phyloP scores from a whole-genome alignment of 2,797 vertebrate species.

The Sebastes vulpes region DNA sequence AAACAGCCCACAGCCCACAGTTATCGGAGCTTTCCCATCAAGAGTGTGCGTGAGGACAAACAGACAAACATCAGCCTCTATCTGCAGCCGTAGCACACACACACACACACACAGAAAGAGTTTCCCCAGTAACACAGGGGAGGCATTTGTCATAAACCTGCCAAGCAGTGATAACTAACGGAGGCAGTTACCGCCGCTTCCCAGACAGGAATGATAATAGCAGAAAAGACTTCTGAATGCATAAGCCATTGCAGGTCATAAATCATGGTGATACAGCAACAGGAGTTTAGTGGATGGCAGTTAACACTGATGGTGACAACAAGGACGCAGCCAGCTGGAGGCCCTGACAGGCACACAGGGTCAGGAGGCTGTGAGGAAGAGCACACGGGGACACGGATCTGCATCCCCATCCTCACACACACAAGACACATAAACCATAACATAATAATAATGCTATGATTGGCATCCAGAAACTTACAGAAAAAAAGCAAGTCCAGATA shows the following conservation, averaged over 20 bases:
- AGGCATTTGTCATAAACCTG: constrained; percentile 70
- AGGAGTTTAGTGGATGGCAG: constrained; percentile 28
- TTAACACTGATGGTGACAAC: constrained; percentile 45
- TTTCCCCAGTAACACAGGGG: constrained; percentile 34
- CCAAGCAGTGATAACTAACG: constrained; percentile 60
- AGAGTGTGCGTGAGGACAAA: constrained; percentile 24
- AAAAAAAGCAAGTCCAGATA: background rate
- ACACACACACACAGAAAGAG: constrained; percentile 22
- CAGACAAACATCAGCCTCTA: constrained; percentile 48
- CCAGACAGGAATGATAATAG: constrained; percentile 59
- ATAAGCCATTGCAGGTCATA: constrained; percentile 52
- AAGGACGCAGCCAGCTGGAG: constrained; percentile 39
- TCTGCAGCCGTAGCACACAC: constrained; percentile 21
- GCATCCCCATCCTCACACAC: background rate
- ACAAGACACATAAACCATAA: background rate
- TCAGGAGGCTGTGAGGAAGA: constrained; percentile 25
- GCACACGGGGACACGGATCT: background rate
- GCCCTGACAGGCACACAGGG: constrained; percentile 29
- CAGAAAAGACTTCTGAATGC: constrained; percentile 55
- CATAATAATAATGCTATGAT: background rate
- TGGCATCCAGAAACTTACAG: background rate
- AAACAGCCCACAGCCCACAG: constrained; percentile 31
- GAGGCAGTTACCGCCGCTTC: constrained; percentile 48
- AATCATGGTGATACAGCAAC: constrained; percentile 59
- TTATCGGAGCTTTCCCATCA: constrained; percentile 34